Conservation (phyloP, 2,113 vertebrate species). For the Hiodon alosoides region DNA sequence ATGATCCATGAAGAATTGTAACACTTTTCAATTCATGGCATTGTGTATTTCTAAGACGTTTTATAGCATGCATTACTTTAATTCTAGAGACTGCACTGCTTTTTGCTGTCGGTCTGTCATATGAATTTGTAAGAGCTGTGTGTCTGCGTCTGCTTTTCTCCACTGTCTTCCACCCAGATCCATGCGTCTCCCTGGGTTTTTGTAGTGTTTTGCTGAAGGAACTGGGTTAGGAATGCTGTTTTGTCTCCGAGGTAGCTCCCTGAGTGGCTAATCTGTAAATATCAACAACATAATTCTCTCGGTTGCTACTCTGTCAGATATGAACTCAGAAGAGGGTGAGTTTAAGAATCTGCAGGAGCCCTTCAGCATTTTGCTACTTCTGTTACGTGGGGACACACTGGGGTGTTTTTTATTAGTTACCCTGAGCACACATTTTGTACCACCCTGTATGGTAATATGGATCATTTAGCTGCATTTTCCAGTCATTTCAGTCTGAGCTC, state of each 20-base stretch:
- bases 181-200: background rate
- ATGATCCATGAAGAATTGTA: background rate
- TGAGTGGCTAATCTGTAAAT: too few relatives aligned
- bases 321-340: background rate
- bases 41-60: too few relatives aligned
- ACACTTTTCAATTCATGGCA: too few relatives aligned
- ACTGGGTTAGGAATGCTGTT: conserved; percentile 14
- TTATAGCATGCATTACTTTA: too few relatives aligned
- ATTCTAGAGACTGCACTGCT: too few relatives aligned
- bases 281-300: background rate
- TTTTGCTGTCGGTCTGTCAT: too few relatives aligned
- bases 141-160: background rate
- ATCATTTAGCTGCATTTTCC: background rate
- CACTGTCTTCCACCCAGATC: background rate
- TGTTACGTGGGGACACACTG: background rate
- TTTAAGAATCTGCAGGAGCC: background rate
- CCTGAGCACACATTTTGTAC: background rate
- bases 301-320: too few relatives aligned
- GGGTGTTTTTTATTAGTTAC: background rate
- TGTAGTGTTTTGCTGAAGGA: conserved; percentile 9
- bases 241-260: conserved; percentile 10
- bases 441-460: background rate
- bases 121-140: too few relatives aligned
- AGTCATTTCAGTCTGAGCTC: too few relatives aligned
- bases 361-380: background rate